Evolutionary conservation across 2,888 invertebrate species (phyloP), one percentile per base, ranked within the genome.

Genomic region (Rosalia funebris): DNA sequence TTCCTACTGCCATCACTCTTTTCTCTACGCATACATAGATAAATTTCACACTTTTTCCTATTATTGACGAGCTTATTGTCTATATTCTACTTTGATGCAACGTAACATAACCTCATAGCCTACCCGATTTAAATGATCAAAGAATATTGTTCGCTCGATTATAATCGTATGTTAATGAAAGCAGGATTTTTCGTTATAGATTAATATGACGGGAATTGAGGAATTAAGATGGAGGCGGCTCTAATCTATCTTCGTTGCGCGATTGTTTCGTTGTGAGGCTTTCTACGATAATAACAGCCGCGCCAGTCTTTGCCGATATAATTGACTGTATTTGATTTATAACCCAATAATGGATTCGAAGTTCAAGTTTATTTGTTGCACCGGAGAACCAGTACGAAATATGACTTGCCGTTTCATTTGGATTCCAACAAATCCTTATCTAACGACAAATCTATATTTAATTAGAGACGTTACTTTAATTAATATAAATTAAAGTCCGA

Each of bases 351-450:
- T 57, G 39, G 48, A 58, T 44, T 32, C 53, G 61, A 58, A 64
- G 63, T 60, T 64, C 61, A 61, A 61, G 61, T 64, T 62, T 62
- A 59, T 47, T 59, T 55, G 31, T 31, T 31, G 14, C 14, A 46
- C 9, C 12, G 31, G 12, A 1, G 11, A 12, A 25, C 15, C 14
- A 46, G 11, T 31, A 15, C 46, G 11, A 31, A 31, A 31, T 46
- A 32, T 46, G 46, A 46, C 31, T 46, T 25, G 46, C 46, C 10
- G 14, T 31, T 46, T 31, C 14, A 31, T 31, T n/a, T 2, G 25
- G 25, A 46, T 31, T 25, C 31, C 34, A 1, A 11, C 14, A 17
- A 31, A 7, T 31, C 34, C 36, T 34, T 31, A 47, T 47, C 32
- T 15, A 34, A 34, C 16, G 25, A 15, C 16, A 34, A 17, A 32